These are phyloP conservation scores for Hirundichthys speculiger DNA, from an alignment of 2,113 vertebrate genomes.

Conservation along the genomic window DNA sequence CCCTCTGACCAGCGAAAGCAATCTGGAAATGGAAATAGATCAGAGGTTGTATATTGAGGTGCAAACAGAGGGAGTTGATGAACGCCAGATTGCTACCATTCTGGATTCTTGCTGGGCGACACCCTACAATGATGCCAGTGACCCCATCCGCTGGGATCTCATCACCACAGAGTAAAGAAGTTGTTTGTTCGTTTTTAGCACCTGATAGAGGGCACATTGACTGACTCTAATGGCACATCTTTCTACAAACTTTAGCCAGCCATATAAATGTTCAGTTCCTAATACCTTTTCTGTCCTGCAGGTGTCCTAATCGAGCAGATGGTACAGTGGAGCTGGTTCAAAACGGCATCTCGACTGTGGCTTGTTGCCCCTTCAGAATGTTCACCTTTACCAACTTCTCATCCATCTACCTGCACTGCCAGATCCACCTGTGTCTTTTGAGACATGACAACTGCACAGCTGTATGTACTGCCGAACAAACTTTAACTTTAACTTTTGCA, in stretches of 20 bases:
- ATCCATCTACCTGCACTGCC: slow-evolving; percentile 74
- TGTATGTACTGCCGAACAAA: slow-evolving; percentile 50
- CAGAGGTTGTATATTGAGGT: slow-evolving; percentile 65
- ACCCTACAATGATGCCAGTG: slow-evolving; percentile 37
- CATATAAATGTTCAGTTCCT: not conserved
- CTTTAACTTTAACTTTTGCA: not conserved
- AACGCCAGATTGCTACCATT: slow-evolving; percentile 57
- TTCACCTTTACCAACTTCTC: slow-evolving; percentile 64
- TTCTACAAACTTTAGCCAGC: not conserved
- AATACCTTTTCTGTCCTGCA: slow-evolving; percentile 26
- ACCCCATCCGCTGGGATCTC: slow-evolving; percentile 69
- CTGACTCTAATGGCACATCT: not conserved
- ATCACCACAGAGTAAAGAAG: slow-evolving; percentile 58
- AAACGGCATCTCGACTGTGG: slow-evolving; percentile 65
- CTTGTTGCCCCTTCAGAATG: slow-evolving; percentile 77
- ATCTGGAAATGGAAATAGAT: slow-evolving; percentile 50
- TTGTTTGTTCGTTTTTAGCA: not conserved
- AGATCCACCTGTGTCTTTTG: slow-evolving; percentile 70
- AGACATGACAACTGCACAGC: slow-evolving; percentile 43
- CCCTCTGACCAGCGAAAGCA: slow-evolving; percentile 20
- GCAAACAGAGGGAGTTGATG: slow-evolving; percentile 62
- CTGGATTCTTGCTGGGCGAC: slow-evolving; percentile 78
- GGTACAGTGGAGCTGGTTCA: slow-evolving; percentile 63
- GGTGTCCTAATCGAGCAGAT: slow-evolving; percentile 72
- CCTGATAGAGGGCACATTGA: not conserved